Base-by-base conservation (phyloP, 2,113 vertebrate species). In the Nerophis ophidion region DNA sequence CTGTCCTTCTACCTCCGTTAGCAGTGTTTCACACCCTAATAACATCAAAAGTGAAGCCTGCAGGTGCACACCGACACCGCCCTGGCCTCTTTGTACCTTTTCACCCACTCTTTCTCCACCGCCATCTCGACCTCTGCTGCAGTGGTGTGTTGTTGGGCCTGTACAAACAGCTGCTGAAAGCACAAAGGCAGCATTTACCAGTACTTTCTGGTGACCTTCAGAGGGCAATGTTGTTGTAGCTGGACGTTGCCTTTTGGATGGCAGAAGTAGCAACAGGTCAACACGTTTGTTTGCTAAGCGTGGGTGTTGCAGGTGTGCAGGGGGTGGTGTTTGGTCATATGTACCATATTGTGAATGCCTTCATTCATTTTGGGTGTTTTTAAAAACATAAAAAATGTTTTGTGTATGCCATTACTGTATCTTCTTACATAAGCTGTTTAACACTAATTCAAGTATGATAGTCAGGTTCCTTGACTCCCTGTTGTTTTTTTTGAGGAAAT, bases 151-250 rank as follows among this genome's bases (percentile, higher is more conserved):
- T 80, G 73, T 70, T 69, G 61, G 72, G 63, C 35, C 65, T 80
- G 74, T 82, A 70, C 59, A 81, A 85, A 82, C 80, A 80, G 62
- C 58, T 0, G 19, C 13, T 19, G 57, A n/a, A 26, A 75, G 76
- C 66, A 87, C 85, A 87, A 87, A 86, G 85, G 77, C 68, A 62
- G 80, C 83, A 74, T 86, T 87, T 84, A 84, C 85, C 80, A 81
- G 83, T 75, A 79, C 48, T 51, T 87, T 87, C 85, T 87, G 75
- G 79, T 84, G 83, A 86, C 85, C 83, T 87, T 87, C 83, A 83
- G 83, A 83, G 83, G 81, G 79, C 80, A 83, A 82, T 83, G 79
- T 82, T 87, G 80, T 86, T 84, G 84, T 83, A 83, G 82, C 81
- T 74, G 81, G 63, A 70, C 64, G 35, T 63, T 54, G 70, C 63